phyloP scores from a whole-genome alignment of 1,140 invertebrate genomes.

The Glomeris maerens region DNA sequence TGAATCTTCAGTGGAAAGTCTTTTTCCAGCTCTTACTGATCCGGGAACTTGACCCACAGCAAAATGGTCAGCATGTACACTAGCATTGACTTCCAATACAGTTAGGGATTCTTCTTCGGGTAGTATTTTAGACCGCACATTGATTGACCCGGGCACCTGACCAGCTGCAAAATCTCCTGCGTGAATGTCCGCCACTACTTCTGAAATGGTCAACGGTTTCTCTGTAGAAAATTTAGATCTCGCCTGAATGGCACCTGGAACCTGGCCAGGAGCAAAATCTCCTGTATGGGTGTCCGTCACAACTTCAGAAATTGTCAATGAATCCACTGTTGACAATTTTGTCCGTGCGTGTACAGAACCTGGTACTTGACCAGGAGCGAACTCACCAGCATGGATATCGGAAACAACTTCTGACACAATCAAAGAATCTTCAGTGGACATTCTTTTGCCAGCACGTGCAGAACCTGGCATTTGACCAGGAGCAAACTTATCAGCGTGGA shows the following conservation, averaged over 20 bases:
- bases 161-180: slow-evolving; percentile 5
- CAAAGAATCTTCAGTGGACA: not conserved
- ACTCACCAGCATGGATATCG: slow-evolving; percentile 4
- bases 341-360: slow-evolving; percentile 7
- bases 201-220: slow-evolving; percentile 4
- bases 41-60: not conserved
- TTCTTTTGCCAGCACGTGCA: not conserved
- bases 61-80: not conserved
- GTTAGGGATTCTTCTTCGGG: not conserved
- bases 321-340: slow-evolving; percentile 8
- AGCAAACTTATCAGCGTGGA: not conserved
- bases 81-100: not conserved
- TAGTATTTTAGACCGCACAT: too few relatives aligned
- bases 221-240: slow-evolving; percentile 1
- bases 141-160: not conserved
- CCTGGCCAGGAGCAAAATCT: slow-evolving; percentile 13
- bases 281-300: not conserved
- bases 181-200: not conserved
- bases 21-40: not conserved
- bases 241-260: slow-evolving; percentile 8
- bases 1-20: not conserved
- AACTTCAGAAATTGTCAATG: slow-evolving; percentile 9
- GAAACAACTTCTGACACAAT: not conserved
- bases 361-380: slow-evolving; percentile 14
- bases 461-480: not conserved